Evolutionary conservation across 2,888 invertebrate species (phyloP), one percentile per base, ranked within the genome.

Genomic region (Aphrophora alni): DNA sequence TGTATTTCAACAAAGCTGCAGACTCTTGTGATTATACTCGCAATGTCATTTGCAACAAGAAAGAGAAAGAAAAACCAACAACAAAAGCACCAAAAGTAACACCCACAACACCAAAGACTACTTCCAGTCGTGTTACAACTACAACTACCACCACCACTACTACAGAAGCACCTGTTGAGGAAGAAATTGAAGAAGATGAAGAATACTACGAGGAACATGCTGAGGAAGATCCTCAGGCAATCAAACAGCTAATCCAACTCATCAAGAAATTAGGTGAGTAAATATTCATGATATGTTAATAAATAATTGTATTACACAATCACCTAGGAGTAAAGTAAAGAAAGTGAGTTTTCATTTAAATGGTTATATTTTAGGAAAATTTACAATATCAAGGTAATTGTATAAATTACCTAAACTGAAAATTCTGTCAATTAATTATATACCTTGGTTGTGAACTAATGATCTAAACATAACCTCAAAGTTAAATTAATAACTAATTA

Each of bases 21-120:
- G 97, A 97, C 87, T 97, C 97, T 0, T 97, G 97, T 86, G 97
- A 97, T 88, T 97, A 97, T 87, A 92, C 96, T 0, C 92, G 96
- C 85, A 97, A 97, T 87, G 97, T 97, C 0, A 90, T 93, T 33
- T 96, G 95, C 88, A 93, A 91, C 85, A 89, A 92, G 28, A 89
- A 91, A 83, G 78, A 90, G 25, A 88, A 89, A 70, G 88, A 90
- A 44, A 88, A 90, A 0, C 88, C 90, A 0, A 87, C 89, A 24
- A 87, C 89, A 21, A 86, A 87, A 7, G 78, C 78, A 28, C 78
- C 78, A 7, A 79, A 79, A 69, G 33, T 72, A 25, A 89, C 89
- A 0, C 88, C 90, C 0, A 87, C 88, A 26, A 88, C 89, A 7
- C 87, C 90, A 1, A 84, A 89, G 80, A 87, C 88, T 82, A 89